Percentiles rank a stretch among this genome's conserved stretches.
phyloP scores from a whole-genome alignment of 2,888 invertebrate genomes.

The Pyrgus malvae region DNA sequence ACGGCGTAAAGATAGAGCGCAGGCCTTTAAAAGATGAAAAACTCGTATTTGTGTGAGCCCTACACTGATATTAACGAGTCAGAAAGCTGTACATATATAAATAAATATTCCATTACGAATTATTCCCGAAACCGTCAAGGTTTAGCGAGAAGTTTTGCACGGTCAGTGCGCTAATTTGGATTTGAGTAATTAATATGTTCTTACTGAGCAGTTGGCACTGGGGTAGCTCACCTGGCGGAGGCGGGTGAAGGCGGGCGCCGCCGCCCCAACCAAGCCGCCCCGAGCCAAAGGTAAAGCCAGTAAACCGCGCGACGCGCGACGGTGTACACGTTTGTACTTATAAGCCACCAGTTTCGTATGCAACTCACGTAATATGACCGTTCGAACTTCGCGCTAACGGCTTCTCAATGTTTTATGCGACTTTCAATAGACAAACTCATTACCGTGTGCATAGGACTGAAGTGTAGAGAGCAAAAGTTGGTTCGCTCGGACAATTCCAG shows the following conservation, averaged over 20 bases:
- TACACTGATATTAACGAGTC: too few relatives aligned
- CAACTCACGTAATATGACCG: conserved; percentile 41
- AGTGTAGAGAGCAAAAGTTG: conserved; percentile 4
- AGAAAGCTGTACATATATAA: too few relatives aligned
- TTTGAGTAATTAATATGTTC: conserved; percentile 67
- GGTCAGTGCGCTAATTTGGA: conserved; percentile 64
- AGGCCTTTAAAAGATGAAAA: too few relatives aligned
- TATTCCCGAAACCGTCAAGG: conserved; percentile 51
- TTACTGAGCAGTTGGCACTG: conserved; percentile 34
- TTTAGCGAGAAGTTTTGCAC: conserved; percentile 51
- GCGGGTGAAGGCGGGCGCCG: conserved; percentile 40
- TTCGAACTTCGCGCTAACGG: conserved; percentile 38
- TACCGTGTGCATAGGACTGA: conserved; percentile 13
- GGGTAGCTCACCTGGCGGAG: conserved; percentile 45
- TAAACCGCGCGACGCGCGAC: conserved; percentile 57
- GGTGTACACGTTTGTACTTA: conserved; percentile 34
- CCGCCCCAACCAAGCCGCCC: conserved; percentile 31
- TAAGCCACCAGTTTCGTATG: conserved; percentile 36
- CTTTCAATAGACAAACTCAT: conserved; percentile 7
- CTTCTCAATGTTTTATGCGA: conserved; percentile 5
- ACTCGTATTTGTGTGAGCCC: too few relatives aligned
- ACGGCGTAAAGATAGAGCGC: too few relatives aligned
- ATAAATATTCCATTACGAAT: conserved; percentile 44
- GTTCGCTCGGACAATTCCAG: background rate
- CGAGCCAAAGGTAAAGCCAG: conserved; percentile 43